A percentile compares a stretch with the other conserved stretches of the same genome.
These are phyloP conservation scores for Hyppa rectilinea DNA, from an alignment of 2,888 invertebrate species.

Conservation along the genomic window DNA sequence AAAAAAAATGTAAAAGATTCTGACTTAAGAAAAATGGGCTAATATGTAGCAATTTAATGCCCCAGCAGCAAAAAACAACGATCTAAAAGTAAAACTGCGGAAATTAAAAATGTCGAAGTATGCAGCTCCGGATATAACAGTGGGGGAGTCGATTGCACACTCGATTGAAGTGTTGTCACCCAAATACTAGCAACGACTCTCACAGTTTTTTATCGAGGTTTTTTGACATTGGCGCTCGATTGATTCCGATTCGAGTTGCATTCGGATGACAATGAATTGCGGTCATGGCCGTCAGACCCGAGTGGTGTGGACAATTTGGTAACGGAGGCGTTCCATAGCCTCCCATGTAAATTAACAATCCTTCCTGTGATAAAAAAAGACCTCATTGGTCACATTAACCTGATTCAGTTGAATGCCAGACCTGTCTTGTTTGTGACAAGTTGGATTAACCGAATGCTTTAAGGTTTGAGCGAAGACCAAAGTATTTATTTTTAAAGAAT, in stretches of 20 bases:
- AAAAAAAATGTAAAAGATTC: too few species aligned
- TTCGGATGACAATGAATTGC: slow-evolving; percentile 78
- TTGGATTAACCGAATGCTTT: slow-evolving; percentile 51
- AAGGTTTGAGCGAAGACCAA: not conserved
- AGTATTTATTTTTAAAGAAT: slow-evolving; percentile 11
- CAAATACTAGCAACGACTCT: slow-evolving; percentile 78
- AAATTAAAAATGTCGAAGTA: slow-evolving; percentile 65
- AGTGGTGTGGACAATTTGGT: slow-evolving; percentile 78
- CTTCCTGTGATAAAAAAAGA: slow-evolving; percentile 69
- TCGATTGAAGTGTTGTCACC: slow-evolving; percentile 79
- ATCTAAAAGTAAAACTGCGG: slow-evolving; percentile 47
- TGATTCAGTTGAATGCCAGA: slow-evolving; percentile 66
- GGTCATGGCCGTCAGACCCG: slow-evolving; percentile 82
- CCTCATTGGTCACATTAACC: slow-evolving; percentile 63
- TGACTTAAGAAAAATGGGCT: too few species aligned
- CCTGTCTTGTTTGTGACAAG: slow-evolving; percentile 63
- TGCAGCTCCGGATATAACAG: slow-evolving; percentile 67
- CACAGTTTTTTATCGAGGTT: slow-evolving; percentile 82
- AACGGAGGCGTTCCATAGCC: slow-evolving; percentile 63
- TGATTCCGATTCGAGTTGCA: slow-evolving; percentile 81
- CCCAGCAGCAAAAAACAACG: not conserved
- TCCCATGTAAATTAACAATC: slow-evolving; percentile 76
- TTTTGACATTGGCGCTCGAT: slow-evolving; percentile 82
- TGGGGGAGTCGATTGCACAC: slow-evolving; percentile 74
- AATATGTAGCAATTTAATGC: too few species aligned